Conservation (phyloP, 2,797 vertebrate genomes). For the Apogon talboti region DNA sequence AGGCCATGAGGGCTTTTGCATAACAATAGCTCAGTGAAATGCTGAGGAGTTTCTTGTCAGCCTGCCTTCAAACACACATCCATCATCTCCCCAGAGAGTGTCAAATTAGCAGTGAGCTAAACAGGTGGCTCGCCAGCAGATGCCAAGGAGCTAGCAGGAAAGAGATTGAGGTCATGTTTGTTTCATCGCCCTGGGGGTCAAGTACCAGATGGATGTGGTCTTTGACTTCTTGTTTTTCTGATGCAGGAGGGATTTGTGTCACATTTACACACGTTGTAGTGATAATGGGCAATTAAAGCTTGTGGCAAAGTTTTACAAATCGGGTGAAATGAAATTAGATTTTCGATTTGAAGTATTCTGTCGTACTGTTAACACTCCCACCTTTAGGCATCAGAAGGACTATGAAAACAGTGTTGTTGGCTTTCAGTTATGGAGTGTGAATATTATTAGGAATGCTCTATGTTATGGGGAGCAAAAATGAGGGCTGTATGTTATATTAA, state of each 20-base stretch:
- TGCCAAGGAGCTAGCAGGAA: slow-evolving; percentile 62
- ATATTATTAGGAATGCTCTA: slow-evolving; percentile 14
- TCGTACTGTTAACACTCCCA: not conserved
- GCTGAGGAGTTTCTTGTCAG: slow-evolving; percentile 53
- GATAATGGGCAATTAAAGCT: slow-evolving; percentile 57
- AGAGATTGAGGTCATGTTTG: slow-evolving; percentile 79
- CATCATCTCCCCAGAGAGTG: slow-evolving; percentile 72
- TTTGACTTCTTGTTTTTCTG: slow-evolving; percentile 42
- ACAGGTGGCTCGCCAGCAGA: slow-evolving; percentile 70
- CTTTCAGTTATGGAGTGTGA: slow-evolving; percentile 18
- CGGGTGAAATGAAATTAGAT: slow-evolving; percentile 17
- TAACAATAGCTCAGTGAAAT: slow-evolving; percentile 29
- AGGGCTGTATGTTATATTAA: slow-evolving; percentile 15
- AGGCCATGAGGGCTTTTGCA: slow-evolving; percentile 46
- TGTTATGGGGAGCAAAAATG: not conserved
- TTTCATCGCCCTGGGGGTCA: slow-evolving; percentile 67
- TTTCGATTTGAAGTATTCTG: slow-evolving; percentile 29
- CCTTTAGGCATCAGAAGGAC: slow-evolving; percentile 12
- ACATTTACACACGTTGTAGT: slow-evolving; percentile 6
- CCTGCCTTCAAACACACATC: slow-evolving; percentile 61
- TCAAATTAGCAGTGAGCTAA: slow-evolving; percentile 71
- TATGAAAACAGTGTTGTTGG: slow-evolving; percentile 21
- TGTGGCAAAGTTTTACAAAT: slow-evolving; percentile 33
- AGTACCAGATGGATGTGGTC: slow-evolving; percentile 57
- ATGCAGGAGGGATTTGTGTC: slow-evolving; percentile 25